A percentile compares a stretch with the other conserved stretches of the same genome.
Evolutionary conservation across 2,888 invertebrate species (phyloP).

Genomic region (Parasteatoda lunata): DNA sequence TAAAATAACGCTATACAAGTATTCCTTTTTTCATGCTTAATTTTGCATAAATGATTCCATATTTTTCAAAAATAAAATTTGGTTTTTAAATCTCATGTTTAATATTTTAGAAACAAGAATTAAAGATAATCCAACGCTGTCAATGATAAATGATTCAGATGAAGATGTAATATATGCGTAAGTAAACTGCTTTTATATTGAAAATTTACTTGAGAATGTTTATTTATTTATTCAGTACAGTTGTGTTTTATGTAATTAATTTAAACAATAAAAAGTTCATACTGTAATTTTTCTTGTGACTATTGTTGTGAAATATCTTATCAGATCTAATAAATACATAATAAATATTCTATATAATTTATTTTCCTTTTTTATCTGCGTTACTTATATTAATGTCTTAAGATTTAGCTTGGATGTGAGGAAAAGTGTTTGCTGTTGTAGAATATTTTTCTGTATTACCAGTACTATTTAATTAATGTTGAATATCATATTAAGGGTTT

Average conservation of each 20-base stretch:
- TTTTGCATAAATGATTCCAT: background rate
- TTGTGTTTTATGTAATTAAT: background rate
- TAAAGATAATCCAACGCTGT: constrained; percentile 97
- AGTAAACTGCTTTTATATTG: constrained; percentile 64
- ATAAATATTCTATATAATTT: too few relatives aligned
- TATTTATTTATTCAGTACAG: background rate
- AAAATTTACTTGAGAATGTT: background rate
- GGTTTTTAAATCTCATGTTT: background rate
- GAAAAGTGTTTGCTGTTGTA: too few relatives aligned
- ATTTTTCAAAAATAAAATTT: background rate
- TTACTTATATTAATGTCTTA: too few relatives aligned
- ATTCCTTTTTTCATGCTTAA: background rate
- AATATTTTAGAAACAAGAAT: constrained; percentile 85
- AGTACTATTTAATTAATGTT: too few relatives aligned
- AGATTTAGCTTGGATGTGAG: too few relatives aligned
- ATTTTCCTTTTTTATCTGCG: too few relatives aligned
- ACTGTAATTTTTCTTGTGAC: too few relatives aligned
- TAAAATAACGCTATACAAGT: background rate
- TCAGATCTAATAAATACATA: too few relatives aligned
- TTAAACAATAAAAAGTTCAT: too few relatives aligned
- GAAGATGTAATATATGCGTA: constrained; percentile 95
- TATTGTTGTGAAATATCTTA: too few relatives aligned
- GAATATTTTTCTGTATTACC: too few relatives aligned
- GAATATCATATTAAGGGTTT: too few relatives aligned
- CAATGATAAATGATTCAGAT: constrained; percentile 98